phyloP scores from a whole-genome alignment of 1,140 invertebrate species.

The Hypsibius dujardini region DNA sequence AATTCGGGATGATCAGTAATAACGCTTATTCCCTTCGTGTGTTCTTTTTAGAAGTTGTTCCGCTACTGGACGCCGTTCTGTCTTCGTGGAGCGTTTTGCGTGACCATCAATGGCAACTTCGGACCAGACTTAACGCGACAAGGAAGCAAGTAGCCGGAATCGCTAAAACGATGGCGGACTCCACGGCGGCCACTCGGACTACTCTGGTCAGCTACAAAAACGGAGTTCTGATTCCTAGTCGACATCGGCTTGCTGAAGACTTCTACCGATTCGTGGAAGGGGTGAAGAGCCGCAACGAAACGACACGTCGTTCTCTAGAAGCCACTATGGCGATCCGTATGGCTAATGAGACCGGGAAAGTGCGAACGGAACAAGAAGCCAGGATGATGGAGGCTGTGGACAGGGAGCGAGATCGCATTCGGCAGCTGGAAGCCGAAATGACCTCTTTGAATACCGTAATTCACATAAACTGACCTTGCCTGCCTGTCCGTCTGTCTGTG shows the following conservation, averaged over 20 bases:
- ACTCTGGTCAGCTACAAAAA: neutral
- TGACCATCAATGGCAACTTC: neutral
- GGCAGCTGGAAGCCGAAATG: neutral
- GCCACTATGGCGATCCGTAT: neutral
- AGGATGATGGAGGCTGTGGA: neutral
- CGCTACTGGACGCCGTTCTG: neutral
- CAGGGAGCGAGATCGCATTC: neutral
- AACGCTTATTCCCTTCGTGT: neutral
- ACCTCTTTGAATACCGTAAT: neutral
- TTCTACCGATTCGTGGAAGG: neutral
- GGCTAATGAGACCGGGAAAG: neutral
- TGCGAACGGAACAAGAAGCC: neutral
- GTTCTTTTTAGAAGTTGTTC: neutral
- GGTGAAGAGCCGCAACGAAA: neutral
- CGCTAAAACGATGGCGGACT: neutral
- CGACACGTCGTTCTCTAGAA: neutral
- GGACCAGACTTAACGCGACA: neutral
- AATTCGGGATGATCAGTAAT: neutral
- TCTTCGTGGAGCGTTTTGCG: neutral
- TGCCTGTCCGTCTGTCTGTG: too few species aligned
- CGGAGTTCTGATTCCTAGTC: neutral
- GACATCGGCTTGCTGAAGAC: neutral
- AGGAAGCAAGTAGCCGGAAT: neutral
- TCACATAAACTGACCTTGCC: neutral
- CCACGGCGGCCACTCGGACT: neutral